These are phyloP conservation scores for human DNA, from an alignment of 2,113 vertebrate genomes.

Conservation along the genomic window DNA sequence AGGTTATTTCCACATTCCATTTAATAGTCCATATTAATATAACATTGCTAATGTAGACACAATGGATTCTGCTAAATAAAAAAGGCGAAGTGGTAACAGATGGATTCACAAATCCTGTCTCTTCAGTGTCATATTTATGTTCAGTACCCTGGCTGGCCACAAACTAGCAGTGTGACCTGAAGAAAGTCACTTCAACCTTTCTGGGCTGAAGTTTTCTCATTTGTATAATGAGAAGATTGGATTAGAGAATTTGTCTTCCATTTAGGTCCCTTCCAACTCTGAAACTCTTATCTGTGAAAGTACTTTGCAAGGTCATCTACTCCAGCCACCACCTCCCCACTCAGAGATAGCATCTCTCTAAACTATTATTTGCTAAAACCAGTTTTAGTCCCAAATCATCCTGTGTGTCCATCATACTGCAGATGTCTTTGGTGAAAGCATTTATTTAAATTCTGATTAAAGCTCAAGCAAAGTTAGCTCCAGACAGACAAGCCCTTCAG, in stretches of 20 bases:
- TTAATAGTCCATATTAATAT: background rate
- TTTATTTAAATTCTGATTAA: background rate
- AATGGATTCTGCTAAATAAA: background rate
- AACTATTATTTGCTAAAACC: background rate
- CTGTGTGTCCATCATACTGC: background rate
- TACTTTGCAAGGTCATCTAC: background rate
- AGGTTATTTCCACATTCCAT: background rate
- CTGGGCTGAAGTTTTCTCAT: background rate
- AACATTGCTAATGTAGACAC: background rate
- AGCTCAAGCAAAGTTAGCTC: background rate
- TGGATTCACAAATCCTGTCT: background rate
- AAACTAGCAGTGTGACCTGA: background rate
- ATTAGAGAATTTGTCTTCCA: background rate
- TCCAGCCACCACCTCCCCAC: too few species aligned
- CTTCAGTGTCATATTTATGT: background rate
- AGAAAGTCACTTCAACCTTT: background rate
- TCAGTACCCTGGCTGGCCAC: background rate
- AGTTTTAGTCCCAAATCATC: background rate
- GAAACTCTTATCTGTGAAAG: background rate
- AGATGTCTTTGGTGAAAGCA: background rate
- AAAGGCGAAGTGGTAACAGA: background rate
- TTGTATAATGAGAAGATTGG: background rate
- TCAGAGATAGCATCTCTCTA: background rate
- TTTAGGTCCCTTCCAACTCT: background rate
- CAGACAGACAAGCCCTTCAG: background rate